These are phyloP conservation scores for Watsonalla cultraria DNA, from an alignment of 2,888 invertebrate species.

Conservation along the genomic window DNA sequence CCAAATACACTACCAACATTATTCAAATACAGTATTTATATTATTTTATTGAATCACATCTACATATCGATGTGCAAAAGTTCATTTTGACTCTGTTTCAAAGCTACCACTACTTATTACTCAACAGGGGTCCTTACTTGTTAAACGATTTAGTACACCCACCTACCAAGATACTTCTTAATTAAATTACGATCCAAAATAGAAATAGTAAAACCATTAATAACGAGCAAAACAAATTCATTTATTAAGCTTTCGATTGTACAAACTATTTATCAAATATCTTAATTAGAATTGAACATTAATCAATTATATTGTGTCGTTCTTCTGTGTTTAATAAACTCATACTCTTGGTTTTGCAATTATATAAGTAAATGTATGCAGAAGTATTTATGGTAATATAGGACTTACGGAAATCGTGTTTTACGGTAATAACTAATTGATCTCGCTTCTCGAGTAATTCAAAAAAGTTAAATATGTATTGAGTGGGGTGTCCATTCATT, in stretches of 20 bases:
- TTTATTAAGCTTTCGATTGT: conserved; percentile 7
- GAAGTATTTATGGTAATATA: conserved; percentile 59
- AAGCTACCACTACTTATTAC: too few species aligned
- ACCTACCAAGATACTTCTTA: not conserved
- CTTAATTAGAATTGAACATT: conserved; percentile 4
- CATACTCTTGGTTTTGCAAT: conserved; percentile 49
- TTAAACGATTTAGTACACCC: not conserved
- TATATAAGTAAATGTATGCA: conserved; percentile 63
- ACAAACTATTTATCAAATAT: conserved; percentile 20
- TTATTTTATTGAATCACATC: too few species aligned
- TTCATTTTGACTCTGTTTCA: too few species aligned
- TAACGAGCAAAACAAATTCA: not conserved
- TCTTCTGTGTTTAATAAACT: conserved; percentile 18
- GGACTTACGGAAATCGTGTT: conserved; percentile 57
- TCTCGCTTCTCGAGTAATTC: too few species aligned
- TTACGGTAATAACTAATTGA: conserved; percentile 42
- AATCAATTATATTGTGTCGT: conserved; percentile 6
- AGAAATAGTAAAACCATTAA: not conserved
- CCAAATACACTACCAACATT: too few species aligned
- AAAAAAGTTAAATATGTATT: too few species aligned
- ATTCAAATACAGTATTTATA: too few species aligned
- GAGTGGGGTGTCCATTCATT: too few species aligned
- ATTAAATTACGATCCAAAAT: conserved; percentile 1
- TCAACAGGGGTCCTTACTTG: too few species aligned
- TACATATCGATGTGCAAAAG: too few species aligned